These are phyloP conservation scores for Tribolium castaneum DNA, from an alignment of 1,140 invertebrate genomes.

Conservation along the genomic window DNA sequence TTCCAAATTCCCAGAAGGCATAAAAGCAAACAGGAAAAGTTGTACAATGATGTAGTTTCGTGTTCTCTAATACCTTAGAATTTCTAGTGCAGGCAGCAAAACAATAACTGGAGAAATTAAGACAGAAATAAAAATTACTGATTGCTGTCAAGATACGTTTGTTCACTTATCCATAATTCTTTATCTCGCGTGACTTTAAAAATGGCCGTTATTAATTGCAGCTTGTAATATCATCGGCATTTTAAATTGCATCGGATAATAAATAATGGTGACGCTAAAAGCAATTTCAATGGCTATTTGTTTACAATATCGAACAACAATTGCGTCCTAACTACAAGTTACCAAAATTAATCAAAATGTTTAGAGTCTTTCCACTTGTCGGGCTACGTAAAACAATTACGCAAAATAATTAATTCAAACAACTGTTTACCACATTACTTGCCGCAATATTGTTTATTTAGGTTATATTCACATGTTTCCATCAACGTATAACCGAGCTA, in stretches of 20 bases:
- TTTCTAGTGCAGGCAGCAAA: no score
- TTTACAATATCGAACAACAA: neutral
- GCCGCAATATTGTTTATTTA: slow-evolving; percentile 19
- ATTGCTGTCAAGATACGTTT: no score
- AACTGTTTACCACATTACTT: slow-evolving; percentile 18
- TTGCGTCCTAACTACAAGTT: neutral
- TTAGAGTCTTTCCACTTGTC: neutral
- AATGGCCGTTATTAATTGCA: no score
- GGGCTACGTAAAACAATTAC: slow-evolving; percentile 1
- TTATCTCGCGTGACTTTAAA: no score
- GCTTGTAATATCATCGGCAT: no score
- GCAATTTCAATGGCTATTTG: neutral
- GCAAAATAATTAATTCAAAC: slow-evolving; percentile 28
- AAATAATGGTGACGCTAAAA: neutral
- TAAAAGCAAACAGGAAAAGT: no score
- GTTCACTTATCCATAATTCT: no score
- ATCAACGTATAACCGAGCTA: slow-evolving; percentile 4
- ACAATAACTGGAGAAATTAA: no score
- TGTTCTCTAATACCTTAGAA: no score
- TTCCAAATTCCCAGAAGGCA: no score
- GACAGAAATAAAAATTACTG: no score
- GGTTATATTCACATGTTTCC: slow-evolving; percentile 12
- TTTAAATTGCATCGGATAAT: neutral
- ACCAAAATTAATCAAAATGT: slow-evolving; percentile 10
- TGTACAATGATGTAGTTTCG: no score